phyloP scores from a whole-genome alignment of 2,113 vertebrate species.

The Chaetops frenatus region DNA sequence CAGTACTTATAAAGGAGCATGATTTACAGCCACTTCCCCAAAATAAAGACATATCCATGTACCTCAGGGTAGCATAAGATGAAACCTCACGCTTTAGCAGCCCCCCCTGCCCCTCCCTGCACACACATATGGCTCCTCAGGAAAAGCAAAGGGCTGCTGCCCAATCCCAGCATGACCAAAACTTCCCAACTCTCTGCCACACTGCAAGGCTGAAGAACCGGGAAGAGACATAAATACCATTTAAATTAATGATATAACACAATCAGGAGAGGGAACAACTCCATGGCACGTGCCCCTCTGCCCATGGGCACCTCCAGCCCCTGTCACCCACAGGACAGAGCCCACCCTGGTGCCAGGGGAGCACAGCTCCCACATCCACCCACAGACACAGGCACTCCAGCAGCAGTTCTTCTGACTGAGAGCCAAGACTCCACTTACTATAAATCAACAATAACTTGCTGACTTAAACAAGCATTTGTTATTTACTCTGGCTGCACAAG shows the following conservation, averaged over 20 bases:
- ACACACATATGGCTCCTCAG: background rate
- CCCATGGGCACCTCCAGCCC: background rate
- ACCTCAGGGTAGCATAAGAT: background rate
- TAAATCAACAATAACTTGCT: constrained; percentile 1
- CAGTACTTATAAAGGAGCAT: background rate
- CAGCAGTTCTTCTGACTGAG: background rate
- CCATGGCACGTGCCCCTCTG: rapidly evolving
- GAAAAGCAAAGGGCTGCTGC: background rate
- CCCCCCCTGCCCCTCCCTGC: background rate
- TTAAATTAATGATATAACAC: background rate
- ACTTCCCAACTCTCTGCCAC: background rate
- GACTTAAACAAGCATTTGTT: constrained; percentile 4
- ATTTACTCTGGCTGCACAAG: constrained; percentile 5
- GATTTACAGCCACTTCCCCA: background rate
- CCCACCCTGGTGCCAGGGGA: background rate
- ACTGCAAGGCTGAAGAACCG: background rate
- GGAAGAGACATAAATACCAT: background rate
- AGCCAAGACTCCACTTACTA: background rate
- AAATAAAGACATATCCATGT: background rate
- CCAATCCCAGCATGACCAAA: background rate
- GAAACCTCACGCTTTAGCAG: background rate
- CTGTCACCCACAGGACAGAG: rapidly evolving
- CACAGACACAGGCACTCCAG: rapidly evolving
- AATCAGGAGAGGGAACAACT: background rate
- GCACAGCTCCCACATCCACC: rapidly evolving